Base-by-base conservation (phyloP, 2,888 invertebrate species). In the Acanthosepion lycidas region DNA sequence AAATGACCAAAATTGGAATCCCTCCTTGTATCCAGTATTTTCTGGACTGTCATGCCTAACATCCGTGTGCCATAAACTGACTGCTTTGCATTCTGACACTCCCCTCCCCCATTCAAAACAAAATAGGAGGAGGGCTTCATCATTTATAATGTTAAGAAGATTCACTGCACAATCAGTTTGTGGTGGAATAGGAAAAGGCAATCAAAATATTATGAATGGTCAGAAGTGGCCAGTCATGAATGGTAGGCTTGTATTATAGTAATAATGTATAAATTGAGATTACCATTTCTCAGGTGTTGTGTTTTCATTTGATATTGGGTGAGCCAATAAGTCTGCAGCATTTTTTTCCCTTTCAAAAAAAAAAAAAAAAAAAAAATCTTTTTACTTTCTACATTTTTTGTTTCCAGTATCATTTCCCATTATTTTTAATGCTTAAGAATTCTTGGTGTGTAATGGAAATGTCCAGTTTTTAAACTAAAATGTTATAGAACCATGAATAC, bases 191-290 rank as follows among this genome's bases (percentile, higher is more conserved):
- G n/a, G n/a, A 78, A n/a, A n/a, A n/a, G n/a, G n/a, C 78, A n/a
- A n/a, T n/a, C n/a, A n/a, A n/a, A 78, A 78, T 33, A n/a, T 78
- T 78, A 23, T 78, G n/a, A n/a, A 78, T 78, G 78, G n/a, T n/a
- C 78, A 78, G n/a, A 78, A 78, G n/a, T 78, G 78, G n/a, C n/a
- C 78, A n/a, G 33, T 78, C 9, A n/a, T 78, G 78, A 78, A 78
- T 78, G 33, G 78, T 78, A 78, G 78, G 78, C 78, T 78, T 78
- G 15, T 78, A n/a, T 78, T 78, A 78, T 78, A 78, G n/a, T 78
- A 78, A n/a, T 33, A 78, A 78, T 78, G 78, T 78, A 78, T 78
- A 78, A 78, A 78, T 33, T 78, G n/a, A 78, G 78, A 78, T 78
- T n/a, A 78, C 18, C 78, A 78, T 78, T 78, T 78, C 78, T 78